These are phyloP conservation scores for Actinopyga echinites DNA, from an alignment of 53 echinoderm and acorn worm species.

Conservation along the genomic window DNA sequence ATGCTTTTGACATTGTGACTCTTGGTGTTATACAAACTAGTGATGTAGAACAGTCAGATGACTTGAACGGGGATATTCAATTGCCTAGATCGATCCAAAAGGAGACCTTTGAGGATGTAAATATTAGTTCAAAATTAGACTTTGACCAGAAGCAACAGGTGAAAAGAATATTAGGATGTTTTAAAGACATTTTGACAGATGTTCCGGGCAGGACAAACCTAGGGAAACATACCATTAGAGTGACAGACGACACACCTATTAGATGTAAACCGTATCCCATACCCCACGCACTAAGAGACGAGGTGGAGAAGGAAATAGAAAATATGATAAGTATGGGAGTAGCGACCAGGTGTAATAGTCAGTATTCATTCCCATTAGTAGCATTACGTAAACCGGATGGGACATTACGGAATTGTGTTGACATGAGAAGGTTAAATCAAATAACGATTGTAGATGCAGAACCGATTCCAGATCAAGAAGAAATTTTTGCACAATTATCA, in stretches of 20 bases:
- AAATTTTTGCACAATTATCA: slow-evolving; percentile 44
- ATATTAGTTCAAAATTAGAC: slow-evolving; percentile 27
- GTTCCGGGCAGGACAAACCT: slow-evolving; percentile 55
- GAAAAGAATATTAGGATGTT: slow-evolving; percentile 8
- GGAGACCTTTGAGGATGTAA: slow-evolving; percentile 31
- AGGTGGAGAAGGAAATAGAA: slow-evolving; percentile 48
- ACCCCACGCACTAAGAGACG: slow-evolving; percentile 47
- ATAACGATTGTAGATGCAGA: slow-evolving; percentile 47
- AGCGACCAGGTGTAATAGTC: neutral
- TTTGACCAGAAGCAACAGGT: neutral
- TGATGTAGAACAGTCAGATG: neutral
- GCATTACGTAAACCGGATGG: slow-evolving; percentile 48
- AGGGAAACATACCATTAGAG: slow-evolving; percentile 34
- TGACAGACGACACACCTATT: slow-evolving; percentile 48
- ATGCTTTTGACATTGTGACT: neutral
- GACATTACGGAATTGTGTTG: slow-evolving; percentile 48
- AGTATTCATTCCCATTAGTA: slow-evolving; percentile 52
- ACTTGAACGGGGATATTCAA: slow-evolving; percentile 17
- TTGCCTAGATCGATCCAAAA: slow-evolving; percentile 17
- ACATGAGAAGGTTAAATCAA: slow-evolving; percentile 43
- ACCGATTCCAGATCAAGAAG: slow-evolving; percentile 53
- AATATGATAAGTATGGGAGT: slow-evolving; percentile 55
- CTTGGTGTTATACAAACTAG: slow-evolving; percentile 4
- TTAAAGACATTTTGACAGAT: slow-evolving; percentile 47
- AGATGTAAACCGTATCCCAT: slow-evolving; percentile 56